Evolutionary conservation across 2,797 vertebrate species (phyloP).

Genomic region (Morelia viridis): DNA sequence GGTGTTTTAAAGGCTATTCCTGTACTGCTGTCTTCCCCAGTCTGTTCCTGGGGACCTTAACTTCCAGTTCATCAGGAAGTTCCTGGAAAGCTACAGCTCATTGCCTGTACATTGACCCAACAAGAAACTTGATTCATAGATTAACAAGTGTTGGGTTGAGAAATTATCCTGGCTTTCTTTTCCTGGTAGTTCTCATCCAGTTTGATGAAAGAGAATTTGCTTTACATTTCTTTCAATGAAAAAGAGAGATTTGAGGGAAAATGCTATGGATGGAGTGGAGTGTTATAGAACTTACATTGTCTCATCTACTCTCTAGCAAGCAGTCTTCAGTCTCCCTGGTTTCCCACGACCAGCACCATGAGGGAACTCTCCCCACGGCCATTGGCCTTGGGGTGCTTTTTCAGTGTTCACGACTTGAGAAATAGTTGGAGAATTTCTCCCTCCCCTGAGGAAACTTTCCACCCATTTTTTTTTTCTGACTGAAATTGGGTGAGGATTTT

Average conservation of each 20-base stretch:
- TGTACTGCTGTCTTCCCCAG: fast-evolving
- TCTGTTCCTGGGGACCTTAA: not conserved
- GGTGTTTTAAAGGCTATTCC: not conserved
- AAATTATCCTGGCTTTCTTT: not conserved
- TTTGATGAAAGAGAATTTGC: not conserved
- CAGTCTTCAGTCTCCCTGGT: not conserved
- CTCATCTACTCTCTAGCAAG: not conserved
- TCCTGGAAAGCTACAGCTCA: not conserved
- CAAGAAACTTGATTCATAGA: not conserved
- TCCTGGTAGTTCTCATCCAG: not conserved
- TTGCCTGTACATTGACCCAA: not conserved
- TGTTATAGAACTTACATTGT: not conserved
- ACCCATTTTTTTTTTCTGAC: not conserved
- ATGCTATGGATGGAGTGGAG: no score
- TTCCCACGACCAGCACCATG: not conserved
- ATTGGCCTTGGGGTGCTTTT: not conserved
- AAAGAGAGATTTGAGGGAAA: not conserved
- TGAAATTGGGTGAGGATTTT: not conserved
- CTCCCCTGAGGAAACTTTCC: not conserved
- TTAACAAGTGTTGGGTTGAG: not conserved
- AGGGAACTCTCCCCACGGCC: not conserved
- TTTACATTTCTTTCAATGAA: not conserved
- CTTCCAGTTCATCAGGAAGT: not conserved
- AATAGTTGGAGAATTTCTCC: not conserved
- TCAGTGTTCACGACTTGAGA: not conserved